Evolutionary conservation across 2,113 vertebrate species (phyloP).

Genomic region (Pachycephala philippinensis): DNA sequence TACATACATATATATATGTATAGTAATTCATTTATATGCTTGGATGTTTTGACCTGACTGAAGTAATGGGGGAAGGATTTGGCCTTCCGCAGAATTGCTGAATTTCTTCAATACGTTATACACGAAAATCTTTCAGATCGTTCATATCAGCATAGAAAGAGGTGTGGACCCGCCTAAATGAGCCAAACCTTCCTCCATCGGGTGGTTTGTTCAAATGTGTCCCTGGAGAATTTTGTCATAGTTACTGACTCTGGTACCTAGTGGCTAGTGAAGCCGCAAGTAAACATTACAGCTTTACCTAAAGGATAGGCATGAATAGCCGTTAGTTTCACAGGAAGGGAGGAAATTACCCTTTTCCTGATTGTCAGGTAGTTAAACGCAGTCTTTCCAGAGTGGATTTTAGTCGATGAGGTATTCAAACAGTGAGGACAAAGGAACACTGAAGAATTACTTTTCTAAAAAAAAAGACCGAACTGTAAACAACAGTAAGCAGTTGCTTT

Average conservation of each 20-base stretch:
- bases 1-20: neutral
- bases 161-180: neutral
- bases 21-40: neutral
- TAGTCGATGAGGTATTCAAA: neutral
- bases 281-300: conserved; percentile 47
- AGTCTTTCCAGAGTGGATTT: conserved; percentile 9
- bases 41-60: neutral
- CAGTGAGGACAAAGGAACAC: neutral
- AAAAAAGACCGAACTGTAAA: neutral
- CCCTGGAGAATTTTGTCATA: conserved; percentile 39
- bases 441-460: neutral
- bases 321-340: conserved; percentile 43
- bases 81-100: neutral
- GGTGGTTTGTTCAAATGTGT: neutral
- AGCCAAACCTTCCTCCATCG: neutral
- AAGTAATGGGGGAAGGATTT: neutral
- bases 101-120: neutral
- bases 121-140: neutral
- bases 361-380: neutral
- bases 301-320: conserved; percentile 20
- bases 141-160: neutral
- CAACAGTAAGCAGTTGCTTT: neutral
- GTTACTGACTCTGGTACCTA: neutral
- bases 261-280: conserved; percentile 13
- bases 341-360: conserved; percentile 61